phyloP scores from a whole-genome alignment of 1,140 invertebrate genomes.

The Heliconius congener region DNA sequence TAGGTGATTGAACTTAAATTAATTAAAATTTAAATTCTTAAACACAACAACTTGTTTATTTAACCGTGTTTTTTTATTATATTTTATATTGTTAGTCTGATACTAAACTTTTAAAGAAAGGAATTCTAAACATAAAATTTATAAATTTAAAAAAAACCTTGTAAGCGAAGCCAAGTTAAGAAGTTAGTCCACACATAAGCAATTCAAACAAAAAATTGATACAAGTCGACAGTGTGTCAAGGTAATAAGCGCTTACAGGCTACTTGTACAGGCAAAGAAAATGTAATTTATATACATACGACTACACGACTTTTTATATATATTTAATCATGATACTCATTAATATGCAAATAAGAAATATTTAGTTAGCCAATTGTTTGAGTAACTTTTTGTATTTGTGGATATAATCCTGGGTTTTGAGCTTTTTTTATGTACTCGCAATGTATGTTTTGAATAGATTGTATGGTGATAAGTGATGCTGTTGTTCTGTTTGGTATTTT shows the following conservation, averaged over 20 bases:
- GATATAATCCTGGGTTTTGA: too few species aligned
- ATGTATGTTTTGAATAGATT: too few species aligned
- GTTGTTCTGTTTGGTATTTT: too few species aligned
- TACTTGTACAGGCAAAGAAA: slow-evolving; percentile 13
- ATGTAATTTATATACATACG: slow-evolving; percentile 10
- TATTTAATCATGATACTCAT: slow-evolving; percentile 14
- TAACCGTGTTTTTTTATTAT: too few species aligned
- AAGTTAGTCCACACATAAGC: background rate
- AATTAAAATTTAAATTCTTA: too few species aligned
- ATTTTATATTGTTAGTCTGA: too few species aligned
- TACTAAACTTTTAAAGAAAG: too few species aligned
- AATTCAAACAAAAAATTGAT: slow-evolving; percentile 3
- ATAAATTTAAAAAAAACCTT: background rate
- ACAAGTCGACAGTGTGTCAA: slow-evolving; percentile 12
- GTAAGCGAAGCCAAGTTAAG: background rate
- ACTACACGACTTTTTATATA: slow-evolving; percentile 11
- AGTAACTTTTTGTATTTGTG: background rate
- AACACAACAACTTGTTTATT: too few species aligned
- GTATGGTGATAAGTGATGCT: background rate
- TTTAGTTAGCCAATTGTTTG: slow-evolving; percentile 4
- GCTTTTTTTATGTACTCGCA: too few species aligned
- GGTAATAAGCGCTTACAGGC: slow-evolving; percentile 9
- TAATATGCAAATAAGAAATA: slow-evolving; percentile 4
- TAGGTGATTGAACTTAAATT: too few species aligned
- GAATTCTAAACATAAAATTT: background rate